Base-by-base conservation (phyloP, 2,113 vertebrate genomes). In the Pseudorhombus dupliciocellatus region DNA sequence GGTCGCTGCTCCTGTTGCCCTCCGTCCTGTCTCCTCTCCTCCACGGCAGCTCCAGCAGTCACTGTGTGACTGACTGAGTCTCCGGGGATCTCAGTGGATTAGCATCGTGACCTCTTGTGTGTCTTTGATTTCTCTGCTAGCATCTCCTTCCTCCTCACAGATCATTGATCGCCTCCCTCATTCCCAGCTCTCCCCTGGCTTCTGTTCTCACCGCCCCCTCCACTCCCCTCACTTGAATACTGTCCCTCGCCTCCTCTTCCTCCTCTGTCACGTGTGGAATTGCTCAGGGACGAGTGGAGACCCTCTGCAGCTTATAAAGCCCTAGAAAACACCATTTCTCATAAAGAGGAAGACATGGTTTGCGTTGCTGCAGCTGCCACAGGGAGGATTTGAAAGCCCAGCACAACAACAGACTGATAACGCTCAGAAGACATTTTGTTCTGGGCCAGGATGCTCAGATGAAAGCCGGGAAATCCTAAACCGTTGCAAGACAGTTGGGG, bases 51-150 rank as follows among this genome's bases (percentile, higher is more conserved):
- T 58, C 31, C 50, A 4, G 18, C 50, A 31, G 81, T 74, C 76
- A 79, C 81, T 75, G 66, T 76, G 81, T 69, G 30, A 34, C 42
- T 28, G 26, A 28, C 26, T 28, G 54, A 70, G 25, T 64, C 81
- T 73, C 67, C 28, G 12, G 75, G 72, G 79, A 75, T 81, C 37
- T 54, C 1, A 26, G 31, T 48, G 82, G 80, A 88, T 90, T 75
- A 81, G 56, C 79, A 73, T 86, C 64, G 22, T 8, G 70, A 86
- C 86, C 84, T 85, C 84, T 62, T 14, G 25, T 50, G 53, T 22
- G 70, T 72, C 84, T 80, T 81, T 80, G 71, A 74, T 86, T 88
- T 70, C 72, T 76, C 57, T 5, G 65, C 72, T 84, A n/a, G 4
- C 37, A 46, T 81, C 70, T 77, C 56, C 79, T 56, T 74, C 59